A percentile compares a stretch with the other conserved stretches of the same genome.
phyloP scores from a whole-genome alignment of 2,113 vertebrate genomes.

The Rhabdornis inornatus region DNA sequence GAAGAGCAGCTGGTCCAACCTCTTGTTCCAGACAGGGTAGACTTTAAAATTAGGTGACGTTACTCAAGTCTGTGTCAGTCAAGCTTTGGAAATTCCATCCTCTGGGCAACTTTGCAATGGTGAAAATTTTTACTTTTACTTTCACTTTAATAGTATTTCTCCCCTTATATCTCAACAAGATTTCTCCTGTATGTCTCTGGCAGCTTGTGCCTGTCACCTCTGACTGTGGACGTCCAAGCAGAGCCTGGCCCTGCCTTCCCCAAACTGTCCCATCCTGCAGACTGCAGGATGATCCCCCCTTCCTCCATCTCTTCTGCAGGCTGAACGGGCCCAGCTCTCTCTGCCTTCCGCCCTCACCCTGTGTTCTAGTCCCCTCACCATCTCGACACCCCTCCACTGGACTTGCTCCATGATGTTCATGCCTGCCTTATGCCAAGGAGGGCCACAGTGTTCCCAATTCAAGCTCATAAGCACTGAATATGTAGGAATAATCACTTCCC shows the following conservation, averaged over 20 bases:
- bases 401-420: accelerated
- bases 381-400: background rate
- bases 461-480: background rate
- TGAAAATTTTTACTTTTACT: background rate
- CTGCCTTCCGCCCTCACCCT: background rate
- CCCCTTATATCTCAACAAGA: background rate
- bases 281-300: background rate
- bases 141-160: background rate
- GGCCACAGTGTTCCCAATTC: background rate
- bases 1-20: background rate
- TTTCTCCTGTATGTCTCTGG: background rate
- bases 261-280: background rate
- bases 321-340: background rate
- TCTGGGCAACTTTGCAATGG: background rate
- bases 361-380: background rate
- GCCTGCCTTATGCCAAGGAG: background rate
- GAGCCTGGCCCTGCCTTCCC: background rate
- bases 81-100: background rate
- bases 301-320: accelerated
- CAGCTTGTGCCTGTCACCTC: background rate
- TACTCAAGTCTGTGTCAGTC: background rate
- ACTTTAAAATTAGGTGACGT: background rate
- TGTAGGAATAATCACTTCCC: background rate
- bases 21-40: background rate
- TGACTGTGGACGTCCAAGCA: background rate